Evolutionary conservation across 2,797 vertebrate species (phyloP).

Genomic region (Schizopygopsis pylzovi): DNA sequence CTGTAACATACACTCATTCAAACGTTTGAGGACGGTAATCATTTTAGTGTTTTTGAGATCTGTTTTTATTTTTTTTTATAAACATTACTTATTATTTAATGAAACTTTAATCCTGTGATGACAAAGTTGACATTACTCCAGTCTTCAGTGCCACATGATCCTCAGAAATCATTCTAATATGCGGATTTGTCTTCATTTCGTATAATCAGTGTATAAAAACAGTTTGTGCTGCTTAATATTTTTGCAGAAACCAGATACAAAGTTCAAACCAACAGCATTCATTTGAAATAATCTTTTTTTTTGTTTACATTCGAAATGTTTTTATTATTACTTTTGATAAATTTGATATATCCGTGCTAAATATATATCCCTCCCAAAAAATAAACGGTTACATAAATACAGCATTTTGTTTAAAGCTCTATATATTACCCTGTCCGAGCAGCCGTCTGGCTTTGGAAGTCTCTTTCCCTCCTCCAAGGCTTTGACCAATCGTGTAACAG

Average conservation of each 20-base stretch:
- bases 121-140: background rate
- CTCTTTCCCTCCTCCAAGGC: conserved; percentile 85
- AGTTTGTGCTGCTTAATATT: background rate
- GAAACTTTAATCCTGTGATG: too few relatives aligned
- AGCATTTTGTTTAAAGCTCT: conserved; percentile 4
- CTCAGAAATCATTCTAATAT: background rate
- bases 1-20: background rate
- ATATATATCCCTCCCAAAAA: background rate
- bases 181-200: background rate
- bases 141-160: background rate
- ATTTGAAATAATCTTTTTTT: background rate
- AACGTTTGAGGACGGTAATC: background rate
- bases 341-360: background rate
- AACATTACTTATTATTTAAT: too few relatives aligned
- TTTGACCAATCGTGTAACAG: conserved; percentile 86
- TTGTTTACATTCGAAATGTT: too few relatives aligned
- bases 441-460: conserved; percentile 84
- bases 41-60: background rate
- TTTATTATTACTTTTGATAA: background rate
- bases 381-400: background rate
- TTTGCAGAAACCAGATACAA: background rate
- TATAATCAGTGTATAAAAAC: background rate
- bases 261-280: background rate
- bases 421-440: conserved; percentile 75
- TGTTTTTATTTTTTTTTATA: too few relatives aligned